Conservation (phyloP, 1,140 invertebrate genomes). For the Drosophila subpulchrella region DNA sequence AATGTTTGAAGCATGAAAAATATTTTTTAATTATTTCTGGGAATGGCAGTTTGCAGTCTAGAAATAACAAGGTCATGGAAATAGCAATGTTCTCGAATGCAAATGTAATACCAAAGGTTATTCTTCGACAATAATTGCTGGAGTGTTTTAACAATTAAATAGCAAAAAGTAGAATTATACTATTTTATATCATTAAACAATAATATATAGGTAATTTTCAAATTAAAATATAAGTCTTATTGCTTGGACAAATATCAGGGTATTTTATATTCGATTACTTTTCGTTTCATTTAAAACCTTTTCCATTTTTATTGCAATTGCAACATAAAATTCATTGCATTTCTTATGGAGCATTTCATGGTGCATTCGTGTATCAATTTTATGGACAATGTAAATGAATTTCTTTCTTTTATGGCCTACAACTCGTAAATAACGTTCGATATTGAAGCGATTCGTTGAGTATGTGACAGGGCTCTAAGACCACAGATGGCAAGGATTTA, state of each 20-base stretch:
- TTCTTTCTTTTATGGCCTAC: conserved; percentile 31
- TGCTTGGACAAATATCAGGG: neutral
- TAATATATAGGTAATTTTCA: too few species aligned
- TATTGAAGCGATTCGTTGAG: conserved; percentile 27
- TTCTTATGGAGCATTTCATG: conserved; percentile 29
- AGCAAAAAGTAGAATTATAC: too few species aligned
- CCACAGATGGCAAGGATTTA: conserved; percentile 35
- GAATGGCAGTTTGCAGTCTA: too few species aligned
- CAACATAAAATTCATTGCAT: conserved; percentile 60
- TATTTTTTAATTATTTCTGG: too few species aligned
- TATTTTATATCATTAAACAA: too few species aligned
- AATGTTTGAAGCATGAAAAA: too few species aligned
- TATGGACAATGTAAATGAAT: conserved; percentile 70
- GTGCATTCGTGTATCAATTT: conserved; percentile 53
- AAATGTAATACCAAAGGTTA: too few species aligned
- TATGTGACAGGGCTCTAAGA: conserved; percentile 31
- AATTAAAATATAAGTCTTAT: too few species aligned
- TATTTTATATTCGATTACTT: neutral
- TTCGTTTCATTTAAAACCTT: neutral
- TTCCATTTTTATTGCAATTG: conserved; percentile 55
- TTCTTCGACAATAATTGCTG: too few species aligned
- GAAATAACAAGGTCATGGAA: neutral
- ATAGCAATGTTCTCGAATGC: too few species aligned
- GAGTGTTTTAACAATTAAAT: too few species aligned
- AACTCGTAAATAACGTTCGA: conserved; percentile 59